Conservation (phyloP, 2,888 invertebrate species). For the Ophioninae sp. region DNA sequence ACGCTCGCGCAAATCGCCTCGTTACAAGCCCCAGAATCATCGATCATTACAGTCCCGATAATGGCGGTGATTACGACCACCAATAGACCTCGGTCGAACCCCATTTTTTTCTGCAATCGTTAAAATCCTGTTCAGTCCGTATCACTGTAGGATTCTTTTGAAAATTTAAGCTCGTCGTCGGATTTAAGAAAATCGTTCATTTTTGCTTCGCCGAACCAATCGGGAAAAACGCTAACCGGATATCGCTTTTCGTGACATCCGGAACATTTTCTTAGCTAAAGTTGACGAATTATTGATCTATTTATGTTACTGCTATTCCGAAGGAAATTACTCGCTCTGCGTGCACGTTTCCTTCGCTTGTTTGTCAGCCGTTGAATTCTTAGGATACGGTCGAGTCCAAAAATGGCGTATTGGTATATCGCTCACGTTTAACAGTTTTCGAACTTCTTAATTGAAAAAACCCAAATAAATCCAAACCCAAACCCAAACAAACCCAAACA, state of each 20-base stretch:
- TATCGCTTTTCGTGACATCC: not conserved
- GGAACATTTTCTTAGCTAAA: conserved; percentile 45
- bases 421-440: too few species aligned
- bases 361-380: not conserved
- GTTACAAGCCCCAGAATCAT: conserved; percentile 85
- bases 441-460: too few species aligned
- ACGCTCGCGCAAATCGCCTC: conserved; percentile 97
- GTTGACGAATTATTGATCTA: conserved; percentile 67
- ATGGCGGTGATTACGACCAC: conserved; percentile 66
- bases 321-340: conserved; percentile 14
- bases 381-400: not conserved
- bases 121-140: too few species aligned
- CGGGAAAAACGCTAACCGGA: not conserved
- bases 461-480: too few species aligned
- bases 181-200: not conserved
- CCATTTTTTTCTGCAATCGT: conserved; percentile 70
- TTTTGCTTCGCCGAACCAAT: not conserved
- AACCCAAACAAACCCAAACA: too few species aligned
- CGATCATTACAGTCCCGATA: conserved; percentile 64
- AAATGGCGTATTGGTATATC: not conserved
- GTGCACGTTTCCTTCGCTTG: conserved; percentile 1
- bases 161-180: too few species aligned
- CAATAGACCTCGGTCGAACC: conserved; percentile 66
- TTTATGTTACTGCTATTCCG: conserved; percentile 65
- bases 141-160: too few species aligned